These are phyloP conservation scores for Polietes domitor DNA, from an alignment of 2,888 invertebrate genomes.

Conservation along the genomic window DNA sequence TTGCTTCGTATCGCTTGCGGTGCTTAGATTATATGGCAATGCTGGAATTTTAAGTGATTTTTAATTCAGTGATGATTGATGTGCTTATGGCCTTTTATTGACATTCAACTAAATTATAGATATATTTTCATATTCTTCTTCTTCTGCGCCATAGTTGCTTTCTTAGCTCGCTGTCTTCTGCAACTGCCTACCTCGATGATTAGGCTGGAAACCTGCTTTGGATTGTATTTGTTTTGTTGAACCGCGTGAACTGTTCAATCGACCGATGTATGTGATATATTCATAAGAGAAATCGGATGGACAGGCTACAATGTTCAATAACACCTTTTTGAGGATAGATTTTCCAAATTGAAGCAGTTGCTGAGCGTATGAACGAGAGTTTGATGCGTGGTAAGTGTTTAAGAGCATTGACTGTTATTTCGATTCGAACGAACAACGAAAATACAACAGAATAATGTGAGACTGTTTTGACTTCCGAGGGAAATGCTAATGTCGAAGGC, in stretches of 20 bases:
- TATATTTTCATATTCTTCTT: constrained; percentile 56
- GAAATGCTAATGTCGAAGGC: too few relatives aligned
- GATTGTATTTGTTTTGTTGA: constrained; percentile 2
- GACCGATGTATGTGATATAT: constrained; percentile 13
- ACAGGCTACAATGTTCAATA: constrained; percentile 54
- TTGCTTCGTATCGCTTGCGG: background rate
- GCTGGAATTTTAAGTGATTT: constrained; percentile 67
- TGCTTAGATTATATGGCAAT: constrained; percentile 62
- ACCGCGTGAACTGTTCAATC: constrained; percentile 42
- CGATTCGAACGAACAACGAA: too few relatives aligned
- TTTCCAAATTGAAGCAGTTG: background rate
- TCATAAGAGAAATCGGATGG: constrained; percentile 61
- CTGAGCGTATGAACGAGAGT: too few relatives aligned
- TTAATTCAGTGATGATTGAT: constrained; percentile 68
- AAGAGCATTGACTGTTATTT: too few relatives aligned
- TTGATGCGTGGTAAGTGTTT: too few relatives aligned
- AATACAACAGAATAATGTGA: too few relatives aligned
- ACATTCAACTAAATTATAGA: constrained; percentile 67
- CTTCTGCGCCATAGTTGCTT: background rate
- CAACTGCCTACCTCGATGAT: background rate
- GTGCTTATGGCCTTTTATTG: constrained; percentile 67
- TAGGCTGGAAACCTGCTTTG: constrained; percentile 46
- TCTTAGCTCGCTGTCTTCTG: background rate
- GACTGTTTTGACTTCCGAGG: too few relatives aligned
- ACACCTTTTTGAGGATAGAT: constrained; percentile 59